Evolutionary conservation across 1,140 invertebrate genomes (phyloP).

Genomic region (Drosophila lini): DNA sequence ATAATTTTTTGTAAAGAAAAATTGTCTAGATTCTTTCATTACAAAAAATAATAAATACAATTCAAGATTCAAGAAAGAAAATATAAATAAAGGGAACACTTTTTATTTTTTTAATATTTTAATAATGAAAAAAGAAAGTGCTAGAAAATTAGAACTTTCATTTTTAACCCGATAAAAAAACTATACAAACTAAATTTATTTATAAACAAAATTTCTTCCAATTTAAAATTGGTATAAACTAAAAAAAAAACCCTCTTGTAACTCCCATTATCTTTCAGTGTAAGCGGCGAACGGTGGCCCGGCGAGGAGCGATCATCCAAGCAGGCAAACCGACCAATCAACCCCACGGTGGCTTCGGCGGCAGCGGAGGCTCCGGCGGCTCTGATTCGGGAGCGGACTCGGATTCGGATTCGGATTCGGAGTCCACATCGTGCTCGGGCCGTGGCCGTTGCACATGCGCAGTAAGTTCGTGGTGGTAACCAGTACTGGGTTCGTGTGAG

Average conservation of each 20-base stretch:
- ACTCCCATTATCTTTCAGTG: slow-evolving; percentile 5
- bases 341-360: slow-evolving; percentile 51
- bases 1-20: too few species aligned
- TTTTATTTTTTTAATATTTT: not conserved
- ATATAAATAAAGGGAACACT: not conserved
- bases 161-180: too few species aligned
- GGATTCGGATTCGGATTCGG: slow-evolving; percentile 10
- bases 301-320: slow-evolving; percentile 23
- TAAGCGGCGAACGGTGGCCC: slow-evolving; percentile 22
- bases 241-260: not conserved
- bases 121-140: not conserved
- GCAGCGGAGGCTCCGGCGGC: slow-evolving; percentile 9
- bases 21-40: too few species aligned
- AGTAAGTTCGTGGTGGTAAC: slow-evolving; percentile 10
- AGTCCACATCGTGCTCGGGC: slow-evolving; percentile 22
- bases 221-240: not conserved
- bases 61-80: not conserved
- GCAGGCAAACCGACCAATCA: slow-evolving; percentile 49
- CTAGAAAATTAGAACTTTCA: not conserved
- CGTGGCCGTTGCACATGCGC: slow-evolving; percentile 59
- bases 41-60: not conserved
- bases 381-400: slow-evolving; percentile 12
- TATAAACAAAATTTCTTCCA: not conserved
- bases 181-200: not conserved
- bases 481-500: not conserved